Conservation (phyloP, 2,888 invertebrate species). For the Ashinkailepas kermadecensis region DNA sequence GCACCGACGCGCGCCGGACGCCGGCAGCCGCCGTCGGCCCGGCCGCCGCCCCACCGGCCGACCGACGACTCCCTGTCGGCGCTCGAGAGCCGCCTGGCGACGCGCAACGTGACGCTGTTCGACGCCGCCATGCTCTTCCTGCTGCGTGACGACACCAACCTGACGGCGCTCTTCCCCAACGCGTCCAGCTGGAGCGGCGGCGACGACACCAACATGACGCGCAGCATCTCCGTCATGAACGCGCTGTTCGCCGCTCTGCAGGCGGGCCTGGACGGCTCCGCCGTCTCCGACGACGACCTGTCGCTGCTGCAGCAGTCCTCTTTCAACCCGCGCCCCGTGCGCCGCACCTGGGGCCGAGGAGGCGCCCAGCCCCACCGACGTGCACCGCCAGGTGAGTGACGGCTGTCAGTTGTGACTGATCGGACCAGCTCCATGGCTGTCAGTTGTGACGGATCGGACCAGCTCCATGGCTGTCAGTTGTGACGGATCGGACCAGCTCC, state of each 20-base stretch:
- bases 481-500: no score
- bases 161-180: not conserved
- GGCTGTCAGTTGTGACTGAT: no score
- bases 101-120: slow-evolving; percentile 8
- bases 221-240: slow-evolving; percentile 12
- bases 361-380: not conserved
- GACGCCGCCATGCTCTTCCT: slow-evolving; percentile 13
- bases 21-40: no score
- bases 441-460: no score
- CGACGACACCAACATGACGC: slow-evolving; percentile 12
- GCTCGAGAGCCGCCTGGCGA: not conserved
- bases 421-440: no score
- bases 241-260: slow-evolving; percentile 1
- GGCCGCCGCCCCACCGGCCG: not conserved
- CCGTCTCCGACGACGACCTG: not conserved
- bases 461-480: no score
- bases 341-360: not conserved
- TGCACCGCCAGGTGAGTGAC: not conserved
- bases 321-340: not conserved
- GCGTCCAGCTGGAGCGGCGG: not conserved
- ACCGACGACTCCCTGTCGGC: slow-evolving; percentile 11
- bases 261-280: not conserved
- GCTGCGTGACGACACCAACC: slow-evolving; percentile 1
- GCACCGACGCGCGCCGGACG: not conserved
- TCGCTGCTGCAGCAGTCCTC: not conserved